Evolutionary conservation across 23 tunicate genomes (phyloP).

Genomic region (Styela clava): DNA sequence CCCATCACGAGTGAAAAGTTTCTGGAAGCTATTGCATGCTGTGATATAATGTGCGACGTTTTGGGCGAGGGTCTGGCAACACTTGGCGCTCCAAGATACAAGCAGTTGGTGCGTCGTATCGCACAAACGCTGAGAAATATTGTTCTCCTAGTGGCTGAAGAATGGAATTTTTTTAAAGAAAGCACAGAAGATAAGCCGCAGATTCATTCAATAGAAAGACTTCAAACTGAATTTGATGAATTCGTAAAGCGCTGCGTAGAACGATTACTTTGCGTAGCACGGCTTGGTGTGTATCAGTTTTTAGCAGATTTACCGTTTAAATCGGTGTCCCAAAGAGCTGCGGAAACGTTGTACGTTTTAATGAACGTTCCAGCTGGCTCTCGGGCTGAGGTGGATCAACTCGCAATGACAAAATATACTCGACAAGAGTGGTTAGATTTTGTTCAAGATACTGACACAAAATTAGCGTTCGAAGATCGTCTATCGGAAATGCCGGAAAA

Average conservation of each 20-base stretch:
- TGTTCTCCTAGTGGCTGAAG: constrained; percentile 61
- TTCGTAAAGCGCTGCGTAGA: constrained; percentile 86
- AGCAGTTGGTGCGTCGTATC: constrained; percentile 79
- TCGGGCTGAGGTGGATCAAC: constrained; percentile 74
- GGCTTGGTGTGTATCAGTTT: constrained; percentile 84
- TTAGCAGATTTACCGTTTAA: constrained; percentile 84
- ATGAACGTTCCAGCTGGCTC: constrained; percentile 94
- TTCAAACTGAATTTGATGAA: constrained; percentile 84
- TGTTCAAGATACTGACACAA: constrained; percentile 92
- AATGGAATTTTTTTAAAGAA: constrained; percentile 29
- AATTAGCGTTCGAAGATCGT: constrained; percentile 88
- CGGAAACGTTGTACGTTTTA: constrained; percentile 73
- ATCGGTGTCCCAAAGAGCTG: constrained; percentile 59
- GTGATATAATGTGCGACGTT: constrained; percentile 79
- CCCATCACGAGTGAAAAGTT: constrained; percentile 39
- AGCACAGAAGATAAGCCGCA: constrained; percentile 11
- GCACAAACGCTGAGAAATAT: constrained; percentile 75
- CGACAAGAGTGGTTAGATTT: constrained; percentile 88
- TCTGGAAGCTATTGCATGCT: constrained; percentile 49
- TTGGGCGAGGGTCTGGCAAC: constrained; percentile 76
- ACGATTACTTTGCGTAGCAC: constrained; percentile 70
- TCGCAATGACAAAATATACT: constrained; percentile 51
- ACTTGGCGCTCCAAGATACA: constrained; percentile 84
- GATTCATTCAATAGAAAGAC: constrained; percentile 28
- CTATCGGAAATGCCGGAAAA: constrained; percentile 85